Conservation (phyloP, 1,140 invertebrate genomes). For the Pteromalus puparum region DNA sequence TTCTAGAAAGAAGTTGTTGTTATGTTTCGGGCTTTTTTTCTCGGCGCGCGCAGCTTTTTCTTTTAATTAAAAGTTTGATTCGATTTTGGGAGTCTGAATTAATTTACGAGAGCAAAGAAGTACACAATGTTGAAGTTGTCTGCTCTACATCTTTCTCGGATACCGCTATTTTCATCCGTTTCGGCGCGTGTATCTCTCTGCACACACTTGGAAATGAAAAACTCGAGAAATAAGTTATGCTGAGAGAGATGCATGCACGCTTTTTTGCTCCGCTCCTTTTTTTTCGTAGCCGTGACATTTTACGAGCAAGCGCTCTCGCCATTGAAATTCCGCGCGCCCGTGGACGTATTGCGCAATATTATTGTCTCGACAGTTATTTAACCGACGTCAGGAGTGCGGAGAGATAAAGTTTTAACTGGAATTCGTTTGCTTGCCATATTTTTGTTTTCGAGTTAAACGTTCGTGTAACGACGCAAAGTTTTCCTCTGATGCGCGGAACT, state of each 20-base stretch:
- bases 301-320: not conserved
- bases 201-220: not conserved
- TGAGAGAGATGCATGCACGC: not conserved
- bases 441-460: too few relatives aligned
- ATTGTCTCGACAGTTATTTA: not conserved
- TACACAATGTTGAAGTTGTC: too few relatives aligned
- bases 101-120: too few relatives aligned
- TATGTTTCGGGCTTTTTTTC: too few relatives aligned
- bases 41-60: too few relatives aligned
- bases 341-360: not conserved
- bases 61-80: conserved; percentile 13
- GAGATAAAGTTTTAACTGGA: not conserved
- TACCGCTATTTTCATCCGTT: not conserved
- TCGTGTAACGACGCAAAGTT: not conserved
- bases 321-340: not conserved
- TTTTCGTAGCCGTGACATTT: conserved; percentile 8
- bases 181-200: not conserved
- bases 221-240: conserved; percentile 13
- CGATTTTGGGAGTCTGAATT: not conserved
- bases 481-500: not conserved
- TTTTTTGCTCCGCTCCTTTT: not conserved
- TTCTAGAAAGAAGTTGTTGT: too few relatives aligned
- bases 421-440: too few relatives aligned
- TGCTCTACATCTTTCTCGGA: not conserved
- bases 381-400: not conserved